phyloP scores from a whole-genome alignment of 2,888 invertebrate genomes.

The Rhimphoctona megacephalus region DNA sequence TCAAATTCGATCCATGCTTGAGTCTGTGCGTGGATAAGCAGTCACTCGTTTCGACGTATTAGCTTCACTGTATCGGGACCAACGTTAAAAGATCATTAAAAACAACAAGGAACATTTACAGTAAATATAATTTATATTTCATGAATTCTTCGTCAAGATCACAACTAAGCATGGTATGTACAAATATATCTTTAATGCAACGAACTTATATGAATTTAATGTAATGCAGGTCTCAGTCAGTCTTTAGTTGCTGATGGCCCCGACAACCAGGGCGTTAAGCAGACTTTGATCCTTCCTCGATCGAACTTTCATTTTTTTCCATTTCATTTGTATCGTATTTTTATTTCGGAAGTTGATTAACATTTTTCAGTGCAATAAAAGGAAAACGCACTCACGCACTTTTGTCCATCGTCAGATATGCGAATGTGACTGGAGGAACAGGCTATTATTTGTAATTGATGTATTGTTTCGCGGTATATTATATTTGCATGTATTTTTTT shows the following conservation, averaged over 20 bases:
- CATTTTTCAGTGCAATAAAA: conserved; percentile 19
- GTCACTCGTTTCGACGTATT: background rate
- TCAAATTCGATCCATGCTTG: background rate
- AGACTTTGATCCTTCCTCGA: conserved; percentile 76
- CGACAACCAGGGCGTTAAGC: conserved; percentile 74
- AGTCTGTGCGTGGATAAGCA: background rate
- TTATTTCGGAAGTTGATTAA: conserved; percentile 35
- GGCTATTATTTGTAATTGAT: background rate
- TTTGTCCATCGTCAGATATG: conserved; percentile 26
- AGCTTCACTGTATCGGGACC: background rate
- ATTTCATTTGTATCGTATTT: conserved; percentile 15
- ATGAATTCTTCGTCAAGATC: conserved; percentile 80
- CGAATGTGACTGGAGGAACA: conserved; percentile 39
- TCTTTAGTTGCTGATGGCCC: conserved; percentile 83
- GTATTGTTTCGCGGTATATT: background rate
- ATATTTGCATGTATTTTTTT: background rate
- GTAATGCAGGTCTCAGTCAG: conserved; percentile 84
- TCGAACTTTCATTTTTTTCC: conserved; percentile 52
- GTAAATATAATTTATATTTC: conserved; percentile 84
- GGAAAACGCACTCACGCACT: background rate
- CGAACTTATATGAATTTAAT: conserved; percentile 81
- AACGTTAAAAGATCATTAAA: conserved; percentile 4
- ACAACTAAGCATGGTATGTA: conserved; percentile 82
- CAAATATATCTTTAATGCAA: conserved; percentile 79
- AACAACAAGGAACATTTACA: conserved; percentile 66